Evolutionary conservation across 92 coral and sea anemone species (phyloP).

Genomic region (Porites cylindrica): DNA sequence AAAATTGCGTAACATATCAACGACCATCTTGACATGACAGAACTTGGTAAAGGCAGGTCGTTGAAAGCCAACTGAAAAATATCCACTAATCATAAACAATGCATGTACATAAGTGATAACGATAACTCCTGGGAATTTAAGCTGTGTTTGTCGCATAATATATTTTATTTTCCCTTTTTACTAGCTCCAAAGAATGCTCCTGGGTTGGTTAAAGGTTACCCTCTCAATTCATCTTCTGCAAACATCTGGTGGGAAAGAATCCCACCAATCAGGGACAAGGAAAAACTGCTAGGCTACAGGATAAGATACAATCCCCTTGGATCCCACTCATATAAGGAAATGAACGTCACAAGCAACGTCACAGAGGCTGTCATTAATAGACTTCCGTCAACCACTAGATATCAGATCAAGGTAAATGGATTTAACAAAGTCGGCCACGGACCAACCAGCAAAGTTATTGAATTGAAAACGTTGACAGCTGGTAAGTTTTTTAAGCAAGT

Average conservation of each 20-base stretch:
- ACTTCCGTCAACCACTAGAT: neutral
- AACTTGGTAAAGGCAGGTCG: too few species aligned
- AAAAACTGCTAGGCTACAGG: slow-evolving; percentile 7
- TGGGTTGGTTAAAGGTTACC: neutral
- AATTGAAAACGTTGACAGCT: neutral
- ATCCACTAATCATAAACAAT: too few species aligned
- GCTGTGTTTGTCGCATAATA: neutral
- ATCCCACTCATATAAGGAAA: neutral
- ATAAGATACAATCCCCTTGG: neutral
- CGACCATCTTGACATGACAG: too few species aligned
- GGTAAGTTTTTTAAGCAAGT: neutral
- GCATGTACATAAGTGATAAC: too few species aligned
- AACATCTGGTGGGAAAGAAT: neutral
- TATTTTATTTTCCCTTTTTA: neutral
- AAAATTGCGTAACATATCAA: too few species aligned
- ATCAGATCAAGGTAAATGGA: slow-evolving; percentile 8
- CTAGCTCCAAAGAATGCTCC: slow-evolving; percentile 24
- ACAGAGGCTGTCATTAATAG: neutral
- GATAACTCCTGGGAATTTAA: neutral
- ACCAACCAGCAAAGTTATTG: neutral
- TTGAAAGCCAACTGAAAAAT: too few species aligned
- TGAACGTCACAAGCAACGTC: neutral
- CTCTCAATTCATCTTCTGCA: slow-evolving; percentile 7
- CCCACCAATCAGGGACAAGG: neutral
- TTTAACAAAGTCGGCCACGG: slow-evolving; percentile 20